Conservation (phyloP, 2,888 invertebrate genomes). For the Drosophila stalkeri region DNA sequence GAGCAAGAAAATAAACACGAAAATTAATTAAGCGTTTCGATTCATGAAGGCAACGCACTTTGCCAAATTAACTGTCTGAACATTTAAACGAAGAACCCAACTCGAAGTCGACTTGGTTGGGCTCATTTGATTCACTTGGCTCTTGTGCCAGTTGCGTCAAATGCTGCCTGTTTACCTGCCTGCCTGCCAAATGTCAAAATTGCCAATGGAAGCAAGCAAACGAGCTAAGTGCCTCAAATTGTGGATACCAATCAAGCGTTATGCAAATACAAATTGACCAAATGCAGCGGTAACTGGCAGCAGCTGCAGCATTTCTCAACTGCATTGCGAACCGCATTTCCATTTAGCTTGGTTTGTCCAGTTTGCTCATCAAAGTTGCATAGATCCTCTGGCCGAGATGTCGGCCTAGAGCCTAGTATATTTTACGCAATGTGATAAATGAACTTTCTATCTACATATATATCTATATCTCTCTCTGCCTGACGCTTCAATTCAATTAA, state of each 20-base stretch:
- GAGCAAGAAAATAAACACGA: conserved; percentile 52
- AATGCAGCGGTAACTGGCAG: conserved; percentile 39
- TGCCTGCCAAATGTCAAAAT: conserved; percentile 35
- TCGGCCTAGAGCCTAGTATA: conserved; percentile 25
- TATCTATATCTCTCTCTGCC: neutral
- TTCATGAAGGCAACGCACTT: conserved; percentile 55
- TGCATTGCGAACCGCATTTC: conserved; percentile 65
- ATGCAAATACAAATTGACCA: conserved; percentile 78
- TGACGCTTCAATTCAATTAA: conserved; percentile 49
- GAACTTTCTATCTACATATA: too few species aligned
- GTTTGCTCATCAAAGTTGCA: conserved; percentile 68
- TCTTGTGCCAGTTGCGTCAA: conserved; percentile 48
- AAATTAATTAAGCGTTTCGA: conserved; percentile 56
- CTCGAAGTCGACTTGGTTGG: conserved; percentile 13
- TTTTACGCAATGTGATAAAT: too few species aligned
- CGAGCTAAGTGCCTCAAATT: conserved; percentile 47
- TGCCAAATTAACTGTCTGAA: conserved; percentile 61
- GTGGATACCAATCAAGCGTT: conserved; percentile 69
- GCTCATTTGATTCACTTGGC: conserved; percentile 32
- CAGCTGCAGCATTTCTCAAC: conserved; percentile 50
- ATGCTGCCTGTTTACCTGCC: conserved; percentile 9
- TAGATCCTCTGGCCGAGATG: conserved; percentile 42
- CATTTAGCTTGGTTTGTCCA: conserved; percentile 61
- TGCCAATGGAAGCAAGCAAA: conserved; percentile 13
- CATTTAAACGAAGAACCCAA: conserved; percentile 30